A percentile compares a stretch with the other conserved stretches of the same genome.
Evolutionary conservation across 1,140 invertebrate genomes (phyloP).

Genomic region (Ceratoteleas bidentatus): DNA sequence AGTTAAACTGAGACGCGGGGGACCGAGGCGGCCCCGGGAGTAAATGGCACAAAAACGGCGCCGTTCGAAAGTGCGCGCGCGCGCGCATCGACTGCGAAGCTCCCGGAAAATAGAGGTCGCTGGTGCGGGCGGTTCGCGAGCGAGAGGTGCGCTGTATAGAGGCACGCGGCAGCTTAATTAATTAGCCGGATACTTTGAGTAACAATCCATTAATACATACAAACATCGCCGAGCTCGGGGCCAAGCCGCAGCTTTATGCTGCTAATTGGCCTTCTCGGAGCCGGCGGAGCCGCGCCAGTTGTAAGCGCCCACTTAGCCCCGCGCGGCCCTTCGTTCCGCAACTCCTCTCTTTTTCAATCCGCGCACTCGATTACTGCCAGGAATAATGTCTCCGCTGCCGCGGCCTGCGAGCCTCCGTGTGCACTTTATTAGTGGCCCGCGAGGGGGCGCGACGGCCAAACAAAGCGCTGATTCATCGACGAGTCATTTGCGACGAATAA

Average conservation of each 20-base stretch:
- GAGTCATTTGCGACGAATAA: conserved; percentile 45
- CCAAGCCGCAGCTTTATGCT: conserved; percentile 79
- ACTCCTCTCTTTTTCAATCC: conserved; percentile 51
- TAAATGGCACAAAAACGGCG: conserved; percentile 43
- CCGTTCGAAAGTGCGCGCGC: conserved; percentile 24
- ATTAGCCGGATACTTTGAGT: conserved; percentile 82
- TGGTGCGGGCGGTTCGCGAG: conserved; percentile 34
- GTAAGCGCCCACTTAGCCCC: conserved; percentile 75
- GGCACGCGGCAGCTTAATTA: conserved; percentile 78
- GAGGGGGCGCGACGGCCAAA: conserved; percentile 28
- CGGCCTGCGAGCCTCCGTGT: conserved; percentile 3
- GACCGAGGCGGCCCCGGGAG: conserved; percentile 5
- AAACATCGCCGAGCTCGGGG: conserved; percentile 76
- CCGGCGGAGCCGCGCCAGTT: conserved; percentile 76
- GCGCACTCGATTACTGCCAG: conserved; percentile 43
- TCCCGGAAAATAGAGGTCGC: conserved; percentile 44
- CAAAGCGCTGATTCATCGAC: conserved; percentile 51
- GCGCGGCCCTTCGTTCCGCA: conserved; percentile 39
- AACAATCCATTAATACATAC: conserved; percentile 82
- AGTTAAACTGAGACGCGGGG: conserved; percentile 13
- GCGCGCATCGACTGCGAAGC: conserved; percentile 39
- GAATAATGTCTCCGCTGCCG: conserved; percentile 37
- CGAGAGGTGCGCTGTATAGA: conserved; percentile 53
- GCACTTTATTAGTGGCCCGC: conserved; percentile 39
- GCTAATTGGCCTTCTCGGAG: conserved; percentile 81